These are phyloP conservation scores for Cyclopterus lumpus DNA, from an alignment of 2,797 vertebrate genomes.

Conservation along the genomic window DNA sequence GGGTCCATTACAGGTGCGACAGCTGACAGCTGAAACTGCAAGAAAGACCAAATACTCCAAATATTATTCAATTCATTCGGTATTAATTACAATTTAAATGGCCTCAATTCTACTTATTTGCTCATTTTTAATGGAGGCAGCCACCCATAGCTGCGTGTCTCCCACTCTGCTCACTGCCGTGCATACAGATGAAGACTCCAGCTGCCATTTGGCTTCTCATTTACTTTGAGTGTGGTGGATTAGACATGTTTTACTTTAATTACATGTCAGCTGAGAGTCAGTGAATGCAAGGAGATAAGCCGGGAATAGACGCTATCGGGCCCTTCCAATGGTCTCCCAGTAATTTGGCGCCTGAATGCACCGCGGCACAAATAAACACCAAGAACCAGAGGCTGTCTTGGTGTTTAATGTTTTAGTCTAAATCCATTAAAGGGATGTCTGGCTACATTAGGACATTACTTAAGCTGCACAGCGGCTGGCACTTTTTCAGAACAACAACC, in stretches of 20 bases:
- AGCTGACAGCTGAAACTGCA: constrained; percentile 26
- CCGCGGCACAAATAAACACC: constrained; percentile 48
- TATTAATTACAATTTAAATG: background rate
- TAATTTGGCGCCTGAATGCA: constrained; percentile 53
- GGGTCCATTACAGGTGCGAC: constrained; percentile 25
- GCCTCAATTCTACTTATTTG: constrained; percentile 3
- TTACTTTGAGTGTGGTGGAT: constrained; percentile 10
- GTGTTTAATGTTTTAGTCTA: constrained; percentile 48
- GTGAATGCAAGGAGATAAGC: constrained; percentile 23
- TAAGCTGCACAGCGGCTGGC: background rate
- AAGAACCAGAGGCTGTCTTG: constrained; percentile 4
- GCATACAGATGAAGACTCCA: constrained; percentile 6
- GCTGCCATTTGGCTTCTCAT: constrained; percentile 5
- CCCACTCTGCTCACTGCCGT: background rate
- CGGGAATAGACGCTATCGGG: constrained; percentile 33
- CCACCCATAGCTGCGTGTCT: background rate
- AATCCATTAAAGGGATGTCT: constrained; percentile 42
- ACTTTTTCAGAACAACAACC: background rate
- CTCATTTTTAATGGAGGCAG: background rate
- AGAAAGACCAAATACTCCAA: background rate
- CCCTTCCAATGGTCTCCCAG: constrained; percentile 28
- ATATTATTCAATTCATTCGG: constrained; percentile 8
- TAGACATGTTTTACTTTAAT: constrained; percentile 41
- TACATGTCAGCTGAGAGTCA: constrained; percentile 29
- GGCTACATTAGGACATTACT: constrained; percentile 7